Conservation (phyloP, 1,140 invertebrate species). For the Drosophila pallidifrons region DNA sequence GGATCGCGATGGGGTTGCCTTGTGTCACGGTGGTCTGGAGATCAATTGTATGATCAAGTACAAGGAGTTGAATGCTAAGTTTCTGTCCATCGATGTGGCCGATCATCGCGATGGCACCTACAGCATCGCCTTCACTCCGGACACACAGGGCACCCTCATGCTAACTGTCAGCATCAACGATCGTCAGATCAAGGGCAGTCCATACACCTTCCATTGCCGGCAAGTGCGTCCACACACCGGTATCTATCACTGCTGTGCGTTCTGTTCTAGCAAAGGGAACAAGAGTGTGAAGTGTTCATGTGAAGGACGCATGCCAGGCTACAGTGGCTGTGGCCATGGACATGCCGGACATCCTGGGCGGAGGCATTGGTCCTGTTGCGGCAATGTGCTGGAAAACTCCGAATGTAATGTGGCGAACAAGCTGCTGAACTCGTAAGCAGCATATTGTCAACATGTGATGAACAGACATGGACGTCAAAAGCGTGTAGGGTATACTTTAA, state of each 20-base stretch:
- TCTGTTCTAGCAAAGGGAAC: slow-evolving; percentile 91
- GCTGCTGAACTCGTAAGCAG: slow-evolving; percentile 58
- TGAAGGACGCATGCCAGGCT: slow-evolving; percentile 89
- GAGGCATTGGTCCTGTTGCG: slow-evolving; percentile 93
- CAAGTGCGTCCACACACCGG: slow-evolving; percentile 88
- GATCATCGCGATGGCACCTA: slow-evolving; percentile 88
- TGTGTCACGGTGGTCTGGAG: slow-evolving; percentile 86
- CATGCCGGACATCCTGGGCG: slow-evolving; percentile 91
- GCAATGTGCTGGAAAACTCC: slow-evolving; percentile 87
- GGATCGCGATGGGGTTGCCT: slow-evolving; percentile 86
- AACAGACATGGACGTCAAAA: neutral
- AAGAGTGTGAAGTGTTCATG: slow-evolving; percentile 90
- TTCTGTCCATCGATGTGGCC: slow-evolving; percentile 85
- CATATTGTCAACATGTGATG: slow-evolving; percentile 8
- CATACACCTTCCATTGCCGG: slow-evolving; percentile 87
- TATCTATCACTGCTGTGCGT: slow-evolving; percentile 92
- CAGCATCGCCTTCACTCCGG: slow-evolving; percentile 86
- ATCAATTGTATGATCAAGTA: slow-evolving; percentile 85
- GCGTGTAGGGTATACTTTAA: neutral
- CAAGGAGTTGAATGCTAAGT: slow-evolving; percentile 79
- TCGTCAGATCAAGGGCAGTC: slow-evolving; percentile 88
- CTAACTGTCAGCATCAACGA: slow-evolving; percentile 87
- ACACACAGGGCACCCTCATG: slow-evolving; percentile 87
- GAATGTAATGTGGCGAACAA: slow-evolving; percentile 85
- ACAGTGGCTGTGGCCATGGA: slow-evolving; percentile 92